phyloP scores from a whole-genome alignment of 2,888 invertebrate species.

The Adineta ricciae region DNA sequence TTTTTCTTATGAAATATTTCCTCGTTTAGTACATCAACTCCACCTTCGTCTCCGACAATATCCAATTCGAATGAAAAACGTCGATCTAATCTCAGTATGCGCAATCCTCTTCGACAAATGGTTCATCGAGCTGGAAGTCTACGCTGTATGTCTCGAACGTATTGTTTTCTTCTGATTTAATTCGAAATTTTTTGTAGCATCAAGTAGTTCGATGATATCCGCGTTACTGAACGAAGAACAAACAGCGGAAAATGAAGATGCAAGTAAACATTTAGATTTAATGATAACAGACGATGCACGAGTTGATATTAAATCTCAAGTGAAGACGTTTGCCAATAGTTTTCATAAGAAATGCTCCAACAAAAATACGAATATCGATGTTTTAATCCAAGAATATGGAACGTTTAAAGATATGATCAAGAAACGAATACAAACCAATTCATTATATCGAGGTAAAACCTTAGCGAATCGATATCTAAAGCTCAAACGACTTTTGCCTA shows the following conservation, averaged over 20 bases:
- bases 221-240: background rate
- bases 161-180: background rate
- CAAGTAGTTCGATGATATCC: background rate
- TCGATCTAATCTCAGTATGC: background rate
- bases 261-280: background rate
- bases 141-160: background rate
- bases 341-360: slow-evolving; percentile 7
- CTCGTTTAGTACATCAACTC: background rate
- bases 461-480: no score
- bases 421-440: background rate
- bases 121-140: slow-evolving; percentile 8
- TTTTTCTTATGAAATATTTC: background rate
- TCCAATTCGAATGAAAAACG: background rate
- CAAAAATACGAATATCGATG: background rate
- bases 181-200: background rate
- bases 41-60: slow-evolving; percentile 35
- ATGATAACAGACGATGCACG: slow-evolving; percentile 4
- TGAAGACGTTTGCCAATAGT: slow-evolving; percentile 4
- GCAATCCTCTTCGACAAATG: background rate
- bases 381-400: background rate
- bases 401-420: background rate
- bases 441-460: slow-evolving; percentile 5
- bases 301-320: background rate
- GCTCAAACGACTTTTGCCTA: background rate
- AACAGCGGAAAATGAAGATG: background rate